These are phyloP conservation scores for Harpalus rubripes DNA, from an alignment of 2,888 invertebrate species.

Conservation along the genomic window DNA sequence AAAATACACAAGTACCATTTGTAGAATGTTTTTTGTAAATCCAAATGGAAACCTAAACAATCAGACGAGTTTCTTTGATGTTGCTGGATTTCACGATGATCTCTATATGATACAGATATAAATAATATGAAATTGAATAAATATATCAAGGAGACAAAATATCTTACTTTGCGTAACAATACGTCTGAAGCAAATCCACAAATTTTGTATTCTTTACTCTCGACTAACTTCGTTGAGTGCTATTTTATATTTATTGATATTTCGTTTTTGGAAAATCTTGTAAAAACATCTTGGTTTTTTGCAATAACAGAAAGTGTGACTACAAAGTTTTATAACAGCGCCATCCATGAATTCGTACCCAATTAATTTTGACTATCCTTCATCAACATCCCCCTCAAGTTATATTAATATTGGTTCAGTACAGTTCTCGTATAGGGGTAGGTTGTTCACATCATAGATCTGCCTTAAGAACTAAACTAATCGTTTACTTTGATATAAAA, in stretches of 20 bases:
- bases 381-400: no score
- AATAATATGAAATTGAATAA: constrained; percentile 45
- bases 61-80: constrained; percentile 41
- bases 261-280: constrained; percentile 21
- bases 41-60: constrained; percentile 33
- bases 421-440: no score
- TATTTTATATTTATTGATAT: constrained; percentile 46
- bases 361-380: no score
- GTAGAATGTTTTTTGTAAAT: constrained; percentile 33
- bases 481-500: no score
- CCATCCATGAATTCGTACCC: no score
- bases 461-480: no score
- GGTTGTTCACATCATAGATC: no score
- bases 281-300: constrained; percentile 29
- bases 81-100: constrained; percentile 1
- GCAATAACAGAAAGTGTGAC: constrained; percentile 8
- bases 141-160: constrained; percentile 12
- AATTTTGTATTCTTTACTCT: constrained; percentile 12
- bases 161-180: constrained; percentile 29
- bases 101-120: constrained; percentile 1
- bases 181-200: constrained; percentile 10
- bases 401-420: no score
- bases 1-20: constrained; percentile 31
- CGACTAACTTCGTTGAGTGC: constrained; percentile 38
- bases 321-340: no score